Evolutionary conservation across 2,113 vertebrate genomes (phyloP).

Genomic region (Ictalurus furcatus): DNA sequence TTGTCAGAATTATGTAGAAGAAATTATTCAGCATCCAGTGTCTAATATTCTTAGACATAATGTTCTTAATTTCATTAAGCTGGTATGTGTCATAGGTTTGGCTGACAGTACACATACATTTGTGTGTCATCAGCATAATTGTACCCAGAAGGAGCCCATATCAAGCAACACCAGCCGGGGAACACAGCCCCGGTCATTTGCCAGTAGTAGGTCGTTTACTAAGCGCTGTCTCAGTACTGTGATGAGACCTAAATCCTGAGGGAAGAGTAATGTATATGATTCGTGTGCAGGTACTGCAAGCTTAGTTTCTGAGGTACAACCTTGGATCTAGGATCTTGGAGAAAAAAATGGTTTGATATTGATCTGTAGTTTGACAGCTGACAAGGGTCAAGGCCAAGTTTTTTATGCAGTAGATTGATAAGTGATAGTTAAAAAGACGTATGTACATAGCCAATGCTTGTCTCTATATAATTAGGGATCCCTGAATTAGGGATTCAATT

Average conservation of each 20-base stretch:
- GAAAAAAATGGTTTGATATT: background rate
- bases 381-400: background rate
- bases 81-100: no score
- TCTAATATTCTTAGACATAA: no score
- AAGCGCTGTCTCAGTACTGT: background rate
- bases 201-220: background rate
- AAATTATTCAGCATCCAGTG: no score
- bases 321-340: background rate
- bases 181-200: background rate
- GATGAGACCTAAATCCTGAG: background rate
- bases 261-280: background rate
- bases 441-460: background rate
- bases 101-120: no score
- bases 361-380: background rate
- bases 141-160: no score
- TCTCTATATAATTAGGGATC: background rate
- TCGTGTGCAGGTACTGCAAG: background rate
- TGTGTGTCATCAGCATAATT: no score
- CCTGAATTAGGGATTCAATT: no score
- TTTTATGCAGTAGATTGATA: background rate
- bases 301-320: background rate
- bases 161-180: background rate
- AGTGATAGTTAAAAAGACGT: background rate
- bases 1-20: no score
- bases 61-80: no score